Evolutionary conservation across 2,888 invertebrate genomes (phyloP).

Genomic region (Macrosoma leucophasiata): DNA sequence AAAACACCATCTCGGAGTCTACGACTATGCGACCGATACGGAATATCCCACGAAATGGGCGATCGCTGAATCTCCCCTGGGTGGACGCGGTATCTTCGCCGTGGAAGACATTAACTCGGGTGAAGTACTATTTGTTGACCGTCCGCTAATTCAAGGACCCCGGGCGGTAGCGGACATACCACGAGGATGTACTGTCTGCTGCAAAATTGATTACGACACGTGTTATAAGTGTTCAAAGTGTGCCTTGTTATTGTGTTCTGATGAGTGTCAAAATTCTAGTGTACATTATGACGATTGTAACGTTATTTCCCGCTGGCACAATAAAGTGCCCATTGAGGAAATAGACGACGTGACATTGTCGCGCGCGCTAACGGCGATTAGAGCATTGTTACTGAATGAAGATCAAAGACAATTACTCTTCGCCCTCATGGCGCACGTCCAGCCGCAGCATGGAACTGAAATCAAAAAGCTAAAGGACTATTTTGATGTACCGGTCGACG

Average conservation of each 20-base stretch:
- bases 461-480: constrained; percentile 68
- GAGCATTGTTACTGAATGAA: constrained; percentile 53
- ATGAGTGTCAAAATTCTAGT: constrained; percentile 75
- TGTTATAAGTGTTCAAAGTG: constrained; percentile 78
- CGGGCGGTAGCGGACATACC: constrained; percentile 71
- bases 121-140: constrained; percentile 82
- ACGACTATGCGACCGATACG: constrained; percentile 36
- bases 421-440: constrained; percentile 69
- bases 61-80: constrained; percentile 75
- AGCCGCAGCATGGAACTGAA: constrained; percentile 75
- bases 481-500: constrained; percentile 69
- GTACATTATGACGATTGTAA: constrained; percentile 79
- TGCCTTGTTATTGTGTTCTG: constrained; percentile 81
- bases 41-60: constrained; percentile 70
- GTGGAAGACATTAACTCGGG: constrained; percentile 78
- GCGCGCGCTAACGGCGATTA: constrained; percentile 53
- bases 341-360: constrained; percentile 51
- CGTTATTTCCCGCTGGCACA: constrained; percentile 75
- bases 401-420: constrained; percentile 69
- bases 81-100: constrained; percentile 84
- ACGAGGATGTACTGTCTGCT: constrained; percentile 80
- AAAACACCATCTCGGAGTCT: constrained; percentile 59
- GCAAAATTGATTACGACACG: constrained; percentile 55
- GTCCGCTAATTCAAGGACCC: constrained; percentile 82
- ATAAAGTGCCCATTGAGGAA: constrained; percentile 60